phyloP scores from a whole-genome alignment of 2,888 invertebrate genomes.

The Masnerella sp. region DNA sequence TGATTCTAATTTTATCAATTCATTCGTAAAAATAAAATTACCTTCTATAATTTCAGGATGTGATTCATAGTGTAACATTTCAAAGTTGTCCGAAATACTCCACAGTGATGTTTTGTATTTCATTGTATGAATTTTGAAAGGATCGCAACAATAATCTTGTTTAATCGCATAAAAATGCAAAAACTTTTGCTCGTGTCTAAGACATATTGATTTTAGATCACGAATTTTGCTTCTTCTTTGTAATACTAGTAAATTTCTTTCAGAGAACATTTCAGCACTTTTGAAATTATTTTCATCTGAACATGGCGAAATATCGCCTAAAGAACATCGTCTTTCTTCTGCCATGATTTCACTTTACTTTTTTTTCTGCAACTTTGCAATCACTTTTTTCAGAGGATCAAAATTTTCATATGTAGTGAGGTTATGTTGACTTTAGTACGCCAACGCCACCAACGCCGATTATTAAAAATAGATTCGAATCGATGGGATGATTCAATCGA shows the following conservation, averaged over 20 bases:
- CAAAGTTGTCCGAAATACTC: constrained; percentile 1
- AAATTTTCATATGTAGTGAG: too few relatives aligned
- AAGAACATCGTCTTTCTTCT: constrained; percentile 2
- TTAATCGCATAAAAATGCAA: neutral
- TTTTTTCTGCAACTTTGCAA: too few relatives aligned
- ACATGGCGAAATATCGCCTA: constrained; percentile 5
- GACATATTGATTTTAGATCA: constrained; percentile 2
- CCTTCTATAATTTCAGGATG: constrained; percentile 8
- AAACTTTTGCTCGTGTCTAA: constrained; percentile 15
- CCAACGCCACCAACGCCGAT: too few relatives aligned
- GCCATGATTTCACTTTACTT: neutral
- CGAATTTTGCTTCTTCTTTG: constrained; percentile 12
- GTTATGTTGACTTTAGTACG: too few relatives aligned
- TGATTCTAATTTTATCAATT: too few relatives aligned
- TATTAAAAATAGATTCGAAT: too few relatives aligned
- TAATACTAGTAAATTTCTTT: constrained; percentile 14
- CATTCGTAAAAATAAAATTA: too few relatives aligned
- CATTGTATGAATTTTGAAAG: neutral
- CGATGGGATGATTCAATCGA: too few relatives aligned
- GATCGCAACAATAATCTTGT: constrained; percentile 9
- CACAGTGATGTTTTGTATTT: constrained; percentile 9
- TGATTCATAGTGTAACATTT: neutral
- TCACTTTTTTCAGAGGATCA: too few relatives aligned
- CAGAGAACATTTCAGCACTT: constrained; percentile 1
- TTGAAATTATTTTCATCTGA: constrained; percentile 6